Evolutionary conservation across 2,888 invertebrate species (phyloP).

Genomic region (Ischnura elegans): DNA sequence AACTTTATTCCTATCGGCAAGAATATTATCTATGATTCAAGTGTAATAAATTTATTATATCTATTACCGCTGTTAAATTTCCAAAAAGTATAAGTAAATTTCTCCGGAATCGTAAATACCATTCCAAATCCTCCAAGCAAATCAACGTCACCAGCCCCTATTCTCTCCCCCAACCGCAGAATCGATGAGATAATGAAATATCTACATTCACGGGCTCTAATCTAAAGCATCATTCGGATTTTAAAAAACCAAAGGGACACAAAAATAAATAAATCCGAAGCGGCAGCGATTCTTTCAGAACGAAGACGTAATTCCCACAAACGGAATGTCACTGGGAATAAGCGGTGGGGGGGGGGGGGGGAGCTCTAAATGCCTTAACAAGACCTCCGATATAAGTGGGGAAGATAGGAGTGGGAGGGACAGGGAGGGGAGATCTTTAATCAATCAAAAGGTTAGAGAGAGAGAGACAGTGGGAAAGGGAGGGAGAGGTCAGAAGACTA

Average conservation of each 20-base stretch:
- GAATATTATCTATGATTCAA: too few species aligned
- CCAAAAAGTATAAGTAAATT: too few species aligned
- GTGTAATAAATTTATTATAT: too few species aligned
- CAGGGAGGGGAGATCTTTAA: neutral
- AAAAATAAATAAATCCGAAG: too few species aligned
- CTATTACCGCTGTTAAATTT: too few species aligned
- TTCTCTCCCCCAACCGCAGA: neutral
- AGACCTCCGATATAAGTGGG: neutral
- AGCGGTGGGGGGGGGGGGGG: neutral
- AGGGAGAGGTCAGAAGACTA: slow-evolving; percentile 62
- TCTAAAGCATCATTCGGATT: neutral
- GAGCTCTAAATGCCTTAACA: slow-evolving; percentile 25
- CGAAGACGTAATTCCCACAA: slow-evolving; percentile 4
- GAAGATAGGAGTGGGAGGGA: too few species aligned
- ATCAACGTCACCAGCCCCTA: neutral
- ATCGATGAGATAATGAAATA: neutral
- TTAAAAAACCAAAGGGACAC: neutral
- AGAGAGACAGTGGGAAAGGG: slow-evolving; percentile 1
- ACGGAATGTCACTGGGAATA: neutral
- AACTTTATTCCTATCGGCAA: too few species aligned
- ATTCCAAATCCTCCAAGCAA: neutral
- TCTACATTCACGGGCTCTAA: neutral
- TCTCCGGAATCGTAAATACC: too few species aligned
- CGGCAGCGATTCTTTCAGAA: neutral
- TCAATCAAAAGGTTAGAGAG: slow-evolving; percentile 51